Evolutionary conservation across 2,888 invertebrate genomes (phyloP).

Genomic region (Bembecia ichneumoniformis): DNA sequence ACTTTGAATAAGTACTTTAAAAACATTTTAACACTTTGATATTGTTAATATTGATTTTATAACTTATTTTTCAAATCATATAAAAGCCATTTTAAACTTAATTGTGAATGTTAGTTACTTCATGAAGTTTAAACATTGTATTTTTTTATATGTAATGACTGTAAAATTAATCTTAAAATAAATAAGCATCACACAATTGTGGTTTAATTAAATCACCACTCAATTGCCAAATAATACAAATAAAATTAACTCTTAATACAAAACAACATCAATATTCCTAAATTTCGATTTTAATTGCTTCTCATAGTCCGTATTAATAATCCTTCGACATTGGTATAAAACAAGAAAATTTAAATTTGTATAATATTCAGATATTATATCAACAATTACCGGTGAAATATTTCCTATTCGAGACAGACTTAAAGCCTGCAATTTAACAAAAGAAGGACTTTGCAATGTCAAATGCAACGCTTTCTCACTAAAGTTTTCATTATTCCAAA

Average conservation of each 20-base stretch:
- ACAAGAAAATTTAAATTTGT: slow-evolving; percentile 53
- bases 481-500: slow-evolving; percentile 60
- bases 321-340: slow-evolving; percentile 55
- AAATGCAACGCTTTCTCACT: slow-evolving; percentile 38
- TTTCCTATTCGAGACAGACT: slow-evolving; percentile 55
- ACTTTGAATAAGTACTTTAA: no score
- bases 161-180: background rate
- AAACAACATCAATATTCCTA: slow-evolving; percentile 54
- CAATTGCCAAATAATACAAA: background rate
- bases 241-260: slow-evolving; percentile 30
- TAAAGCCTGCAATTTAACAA: slow-evolving; percentile 41
- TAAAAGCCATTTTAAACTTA: no score
- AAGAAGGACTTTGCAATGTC: slow-evolving; percentile 36
- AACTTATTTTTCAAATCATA: no score
- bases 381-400: slow-evolving; percentile 48
- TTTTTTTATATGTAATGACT: no score
- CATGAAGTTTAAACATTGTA: background rate
- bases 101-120: background rate
- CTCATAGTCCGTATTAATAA: slow-evolving; percentile 52
- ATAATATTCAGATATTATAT: slow-evolving; percentile 54
- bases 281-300: slow-evolving; percentile 56
- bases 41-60: no score
- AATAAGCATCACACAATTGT: background rate
- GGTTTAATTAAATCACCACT: background rate
- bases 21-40: no score